phyloP scores from a whole-genome alignment of 2,113 vertebrate species.

The Urocynchramus pylzowi region DNA sequence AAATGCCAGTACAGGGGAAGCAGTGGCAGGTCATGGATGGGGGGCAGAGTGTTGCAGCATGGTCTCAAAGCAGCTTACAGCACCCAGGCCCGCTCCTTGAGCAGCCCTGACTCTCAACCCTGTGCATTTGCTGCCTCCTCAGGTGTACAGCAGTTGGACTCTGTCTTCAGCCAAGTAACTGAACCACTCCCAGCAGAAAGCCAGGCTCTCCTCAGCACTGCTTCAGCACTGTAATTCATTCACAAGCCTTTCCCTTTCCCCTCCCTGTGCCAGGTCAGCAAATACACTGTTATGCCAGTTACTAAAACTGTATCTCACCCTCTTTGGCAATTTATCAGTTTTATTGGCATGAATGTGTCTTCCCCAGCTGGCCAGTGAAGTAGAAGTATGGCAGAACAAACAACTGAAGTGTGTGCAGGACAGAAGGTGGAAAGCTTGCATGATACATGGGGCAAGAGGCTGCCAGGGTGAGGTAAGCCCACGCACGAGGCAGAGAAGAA shows the following conservation, averaged over 20 bases:
- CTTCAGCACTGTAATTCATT: constrained; percentile 30
- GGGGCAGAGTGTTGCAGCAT: background rate
- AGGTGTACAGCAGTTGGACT: background rate
- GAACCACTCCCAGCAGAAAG: constrained; percentile 9
- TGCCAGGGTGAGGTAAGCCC: background rate
- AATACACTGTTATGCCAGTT: constrained; percentile 26
- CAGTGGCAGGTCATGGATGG: background rate
- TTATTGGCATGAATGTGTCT: background rate
- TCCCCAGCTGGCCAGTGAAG: background rate
- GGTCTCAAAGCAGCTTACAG: background rate
- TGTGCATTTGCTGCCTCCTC: background rate
- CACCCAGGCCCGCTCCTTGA: background rate
- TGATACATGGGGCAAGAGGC: background rate
- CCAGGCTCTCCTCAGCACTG: background rate
- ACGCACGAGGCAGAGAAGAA: rapidly evolving
- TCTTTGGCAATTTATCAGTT: constrained; percentile 17
- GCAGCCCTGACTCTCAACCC: background rate
- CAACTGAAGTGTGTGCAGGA: background rate
- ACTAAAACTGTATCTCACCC: constrained; percentile 13
- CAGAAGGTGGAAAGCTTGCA: background rate
- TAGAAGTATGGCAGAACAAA: background rate
- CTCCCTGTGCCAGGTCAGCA: constrained; percentile 7
- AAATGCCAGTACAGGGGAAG: background rate
- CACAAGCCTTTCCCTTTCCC: background rate
- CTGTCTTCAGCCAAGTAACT: background rate